Evolutionary conservation across 2,888 invertebrate species (phyloP), one percentile per base, ranked within the genome.

Genomic region (Charanyca ferruginea): DNA sequence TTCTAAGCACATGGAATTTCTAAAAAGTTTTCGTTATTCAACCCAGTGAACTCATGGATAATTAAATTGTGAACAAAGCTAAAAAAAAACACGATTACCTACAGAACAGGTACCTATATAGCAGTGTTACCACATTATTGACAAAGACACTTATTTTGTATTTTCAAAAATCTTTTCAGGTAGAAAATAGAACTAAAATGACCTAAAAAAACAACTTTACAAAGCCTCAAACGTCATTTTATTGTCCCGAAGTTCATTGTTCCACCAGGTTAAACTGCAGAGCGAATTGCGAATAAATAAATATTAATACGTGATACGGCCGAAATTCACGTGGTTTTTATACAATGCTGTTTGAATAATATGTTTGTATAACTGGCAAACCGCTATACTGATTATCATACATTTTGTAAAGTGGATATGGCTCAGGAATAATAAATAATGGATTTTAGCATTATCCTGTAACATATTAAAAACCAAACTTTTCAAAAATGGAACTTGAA

Each of bases 271-370:
- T 28, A 44, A 22, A 44, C 41, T 20, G 35, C 54, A 61, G 51
- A 59, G 13, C 32, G 22, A 28, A 61, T 47, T 51, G 45, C 7
- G 55, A 80, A 68, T 73, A 61, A 41, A 52, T 58, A 35, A 65
- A 78, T 73, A 64, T 23, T n/a, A 52, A 28, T 28, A 28, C 20
- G 18, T 35, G 52, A 41, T 25, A 61, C 44, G 9, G 32, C 13
- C 16, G 35, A 66, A 59, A 68, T 48, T 80, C 60, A 65, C 53
- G 61, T 78, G 38, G 16, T 63, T 20, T 32, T 49, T 54, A 49
- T 23, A 48, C 41, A 70, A 54, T 48, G 22, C 25, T 20, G 20
- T 41, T 16, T 65, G n/a, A 42, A 41, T 47, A 58, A 45, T 53
- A 20, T 58, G 38, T 16, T 38, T 38, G 38, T 16, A 38, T 38